Conservation (phyloP, 2,888 invertebrate species). For the Eilema depressum region DNA sequence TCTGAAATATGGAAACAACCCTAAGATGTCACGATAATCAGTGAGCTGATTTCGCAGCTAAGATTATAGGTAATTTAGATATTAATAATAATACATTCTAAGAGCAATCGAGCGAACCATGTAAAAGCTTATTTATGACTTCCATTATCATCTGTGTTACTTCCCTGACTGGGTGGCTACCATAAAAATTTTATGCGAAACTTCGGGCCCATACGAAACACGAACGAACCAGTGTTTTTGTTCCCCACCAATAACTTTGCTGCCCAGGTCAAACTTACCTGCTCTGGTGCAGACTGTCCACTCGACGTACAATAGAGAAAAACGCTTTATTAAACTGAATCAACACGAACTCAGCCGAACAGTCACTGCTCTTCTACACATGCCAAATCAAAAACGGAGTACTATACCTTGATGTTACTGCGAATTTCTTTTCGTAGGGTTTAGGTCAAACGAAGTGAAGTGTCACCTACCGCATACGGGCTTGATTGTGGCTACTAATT, state of each 20-base stretch:
- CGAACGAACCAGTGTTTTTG: background rate
- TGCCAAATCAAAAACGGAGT: too few species aligned
- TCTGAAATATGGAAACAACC: background rate
- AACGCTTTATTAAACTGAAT: too few species aligned
- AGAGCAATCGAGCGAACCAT: constrained; percentile 15
- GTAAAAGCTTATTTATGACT: constrained; percentile 9
- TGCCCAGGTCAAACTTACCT: too few species aligned
- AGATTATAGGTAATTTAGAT: background rate
- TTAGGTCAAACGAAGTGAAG: too few species aligned
- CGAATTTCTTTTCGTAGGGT: too few species aligned
- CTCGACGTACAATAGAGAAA: too few species aligned
- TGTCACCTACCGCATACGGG: too few species aligned
- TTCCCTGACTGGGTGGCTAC: background rate
- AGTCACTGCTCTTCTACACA: too few species aligned
- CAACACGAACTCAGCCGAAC: too few species aligned
- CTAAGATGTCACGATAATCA: background rate
- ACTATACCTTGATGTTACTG: too few species aligned
- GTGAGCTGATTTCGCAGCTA: background rate
- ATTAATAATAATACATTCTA: background rate
- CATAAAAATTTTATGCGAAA: background rate
- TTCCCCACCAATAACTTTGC: too few species aligned
- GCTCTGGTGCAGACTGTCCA: too few species aligned
- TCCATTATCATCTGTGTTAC: background rate
- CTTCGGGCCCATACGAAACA: background rate
- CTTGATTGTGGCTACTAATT: background rate